Evolutionary conservation across 2,888 invertebrate genomes (phyloP).

Genomic region (Pimpla rufipes): DNA sequence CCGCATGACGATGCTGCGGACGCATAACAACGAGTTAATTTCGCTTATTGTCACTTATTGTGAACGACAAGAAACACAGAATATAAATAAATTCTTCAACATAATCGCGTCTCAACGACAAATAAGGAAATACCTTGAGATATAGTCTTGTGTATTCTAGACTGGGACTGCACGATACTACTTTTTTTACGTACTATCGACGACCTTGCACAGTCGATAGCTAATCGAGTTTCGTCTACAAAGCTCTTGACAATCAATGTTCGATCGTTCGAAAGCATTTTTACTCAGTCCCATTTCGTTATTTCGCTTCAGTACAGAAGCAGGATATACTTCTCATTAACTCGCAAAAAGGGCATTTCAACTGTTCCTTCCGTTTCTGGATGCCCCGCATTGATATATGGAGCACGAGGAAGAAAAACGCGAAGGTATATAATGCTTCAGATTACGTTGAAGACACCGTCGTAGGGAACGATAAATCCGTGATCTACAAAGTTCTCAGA

Average conservation of each 20-base stretch:
- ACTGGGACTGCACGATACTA: slow-evolving; percentile 1
- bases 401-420: background rate
- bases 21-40: background rate
- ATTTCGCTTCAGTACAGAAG: background rate
- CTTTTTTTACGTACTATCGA: slow-evolving; percentile 22
- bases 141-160: background rate
- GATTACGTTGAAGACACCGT: background rate
- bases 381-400: background rate
- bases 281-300: background rate
- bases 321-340: background rate
- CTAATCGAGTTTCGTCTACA: background rate
- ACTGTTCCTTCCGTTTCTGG: background rate
- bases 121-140: slow-evolving; percentile 32
- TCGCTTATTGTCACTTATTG: background rate
- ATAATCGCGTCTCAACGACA: background rate
- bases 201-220: slow-evolving; percentile 16
- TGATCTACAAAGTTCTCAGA: background rate
- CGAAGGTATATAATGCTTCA: background rate
- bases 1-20: background rate
- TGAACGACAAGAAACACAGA: background rate
- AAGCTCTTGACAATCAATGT: background rate
- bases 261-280: background rate
- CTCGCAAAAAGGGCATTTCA: background rate
- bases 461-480: background rate
- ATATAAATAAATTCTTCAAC: background rate